These are phyloP conservation scores for Zoroaster sp. DNA, from an alignment of 53 echinoderm and acorn worm species.

Conservation along the genomic window DNA sequence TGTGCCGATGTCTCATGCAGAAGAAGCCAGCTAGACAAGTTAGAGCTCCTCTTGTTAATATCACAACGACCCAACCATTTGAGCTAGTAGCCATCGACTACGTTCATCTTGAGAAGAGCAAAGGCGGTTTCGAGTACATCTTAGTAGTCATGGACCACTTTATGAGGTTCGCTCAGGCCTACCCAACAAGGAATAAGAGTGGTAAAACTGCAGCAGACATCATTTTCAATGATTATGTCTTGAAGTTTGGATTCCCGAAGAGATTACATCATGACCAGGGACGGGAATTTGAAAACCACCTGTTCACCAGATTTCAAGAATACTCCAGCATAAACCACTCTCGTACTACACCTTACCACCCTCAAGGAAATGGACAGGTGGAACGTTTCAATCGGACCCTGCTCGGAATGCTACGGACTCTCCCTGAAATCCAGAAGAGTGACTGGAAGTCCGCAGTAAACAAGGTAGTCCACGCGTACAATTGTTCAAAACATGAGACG, in stretches of 20 bases:
- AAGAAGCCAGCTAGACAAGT: not conserved
- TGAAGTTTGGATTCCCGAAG: slow-evolving; percentile 7
- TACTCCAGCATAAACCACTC: slow-evolving; percentile 33
- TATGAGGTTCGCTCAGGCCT: slow-evolving; percentile 6
- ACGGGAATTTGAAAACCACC: slow-evolving; percentile 63
- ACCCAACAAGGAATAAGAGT: slow-evolving; percentile 23
- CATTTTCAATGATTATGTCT: slow-evolving; percentile 22
- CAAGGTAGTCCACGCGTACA: slow-evolving; percentile 67
- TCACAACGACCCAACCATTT: slow-evolving; percentile 18
- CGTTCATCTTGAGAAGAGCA: not conserved
- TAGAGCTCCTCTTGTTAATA: not conserved
- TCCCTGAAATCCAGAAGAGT: not conserved
- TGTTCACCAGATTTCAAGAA: slow-evolving; percentile 50
- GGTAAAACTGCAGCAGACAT: slow-evolving; percentile 38
- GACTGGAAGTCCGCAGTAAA: slow-evolving; percentile 51
- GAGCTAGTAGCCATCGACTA: not conserved
- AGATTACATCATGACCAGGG: slow-evolving; percentile 32
- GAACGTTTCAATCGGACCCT: slow-evolving; percentile 71
- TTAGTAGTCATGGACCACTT: slow-evolving; percentile 24
- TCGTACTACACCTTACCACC: slow-evolving; percentile 72
- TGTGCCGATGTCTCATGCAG: not conserved
- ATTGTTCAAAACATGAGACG: slow-evolving; percentile 48
- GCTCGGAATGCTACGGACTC: slow-evolving; percentile 58
- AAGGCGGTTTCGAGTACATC: slow-evolving; percentile 23
- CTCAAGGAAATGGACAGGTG: slow-evolving; percentile 74